Conservation (phyloP, 2,888 invertebrate genomes). For the Thecocarcelia acutangulata region DNA sequence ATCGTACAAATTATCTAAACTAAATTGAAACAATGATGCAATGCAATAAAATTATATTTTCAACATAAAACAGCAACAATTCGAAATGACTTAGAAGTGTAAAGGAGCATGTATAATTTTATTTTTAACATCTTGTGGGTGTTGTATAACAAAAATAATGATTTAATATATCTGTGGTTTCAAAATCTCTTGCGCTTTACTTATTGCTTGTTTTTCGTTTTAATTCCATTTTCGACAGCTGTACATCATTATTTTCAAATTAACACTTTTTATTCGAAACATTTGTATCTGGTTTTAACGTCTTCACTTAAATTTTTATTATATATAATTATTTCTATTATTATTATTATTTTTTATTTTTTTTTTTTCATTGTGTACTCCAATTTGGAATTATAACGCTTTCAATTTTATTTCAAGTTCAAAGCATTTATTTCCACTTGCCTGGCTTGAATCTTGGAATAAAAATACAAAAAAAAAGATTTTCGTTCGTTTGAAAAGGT, state of each 20-base stretch:
- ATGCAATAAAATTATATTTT: constrained; percentile 27
- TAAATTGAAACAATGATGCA: constrained; percentile 40
- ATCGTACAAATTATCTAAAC: constrained; percentile 48
- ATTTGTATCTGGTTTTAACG: constrained; percentile 13
- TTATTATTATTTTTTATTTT: too few species aligned
- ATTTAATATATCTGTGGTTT: constrained; percentile 22
- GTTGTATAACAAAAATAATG: constrained; percentile 62
- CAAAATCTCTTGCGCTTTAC: constrained; percentile 36
- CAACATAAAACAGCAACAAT: too few species aligned
- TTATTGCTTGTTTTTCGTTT: constrained; percentile 23
- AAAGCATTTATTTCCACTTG: constrained; percentile 69
- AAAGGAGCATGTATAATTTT: not conserved
- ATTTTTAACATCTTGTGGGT: constrained; percentile 48
- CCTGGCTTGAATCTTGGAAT: constrained; percentile 14
- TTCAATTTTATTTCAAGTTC: constrained; percentile 76
- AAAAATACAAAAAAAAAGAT: not conserved
- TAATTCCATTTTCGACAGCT: constrained; percentile 73
- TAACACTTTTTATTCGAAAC: constrained; percentile 73
- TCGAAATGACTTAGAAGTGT: constrained; percentile 16
- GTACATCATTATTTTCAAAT: constrained; percentile 78
- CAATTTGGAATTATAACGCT: constrained; percentile 64
- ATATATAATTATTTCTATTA: constrained; percentile 16
- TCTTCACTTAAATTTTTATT: constrained; percentile 25
- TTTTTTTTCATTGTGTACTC: not conserved
- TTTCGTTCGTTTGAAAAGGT: not conserved